Conservation (phyloP, 2,888 invertebrate species). For the Ophion obscuratus region DNA sequence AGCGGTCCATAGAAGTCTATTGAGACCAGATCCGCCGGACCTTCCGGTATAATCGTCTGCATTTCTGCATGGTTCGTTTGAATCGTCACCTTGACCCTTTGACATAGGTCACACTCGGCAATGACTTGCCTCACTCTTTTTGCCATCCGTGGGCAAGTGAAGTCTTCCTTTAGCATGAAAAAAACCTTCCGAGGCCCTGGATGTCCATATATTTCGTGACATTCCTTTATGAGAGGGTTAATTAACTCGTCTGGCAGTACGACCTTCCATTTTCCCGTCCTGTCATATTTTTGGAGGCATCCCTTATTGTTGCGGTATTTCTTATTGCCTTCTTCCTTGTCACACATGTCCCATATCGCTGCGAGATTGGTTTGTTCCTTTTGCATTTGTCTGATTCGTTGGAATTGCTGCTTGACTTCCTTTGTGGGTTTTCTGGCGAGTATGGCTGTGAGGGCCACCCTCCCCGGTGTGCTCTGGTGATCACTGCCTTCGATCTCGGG, state of each 20-base stretch:
- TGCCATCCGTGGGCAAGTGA: too few relatives aligned
- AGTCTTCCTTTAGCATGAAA: too few relatives aligned
- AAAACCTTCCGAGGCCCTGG: too few relatives aligned
- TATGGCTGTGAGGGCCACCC: neutral
- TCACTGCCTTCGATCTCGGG: neutral
- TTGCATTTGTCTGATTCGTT: too few relatives aligned
- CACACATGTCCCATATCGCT: too few relatives aligned
- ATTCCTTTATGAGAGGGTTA: too few relatives aligned
- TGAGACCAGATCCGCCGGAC: neutral
- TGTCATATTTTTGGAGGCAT: neutral
- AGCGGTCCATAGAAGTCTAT: slow-evolving; percentile 24
- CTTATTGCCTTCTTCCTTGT: too few relatives aligned
- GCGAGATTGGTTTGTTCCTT: too few relatives aligned
- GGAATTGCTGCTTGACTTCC: too few relatives aligned
- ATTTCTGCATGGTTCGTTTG: neutral
- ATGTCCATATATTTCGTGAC: too few relatives aligned
- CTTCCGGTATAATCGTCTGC: neutral
- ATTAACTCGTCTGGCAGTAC: neutral
- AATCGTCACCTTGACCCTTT: neutral
- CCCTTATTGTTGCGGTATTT: neutral
- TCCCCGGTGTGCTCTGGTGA: neutral
- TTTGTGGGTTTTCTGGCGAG: too few relatives aligned
- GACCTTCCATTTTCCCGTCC: too few relatives aligned
- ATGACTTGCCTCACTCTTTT: neutral
- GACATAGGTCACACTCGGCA: neutral